phyloP scores from a whole-genome alignment of 2,888 invertebrate species.

The Dryomyza anilis region DNA sequence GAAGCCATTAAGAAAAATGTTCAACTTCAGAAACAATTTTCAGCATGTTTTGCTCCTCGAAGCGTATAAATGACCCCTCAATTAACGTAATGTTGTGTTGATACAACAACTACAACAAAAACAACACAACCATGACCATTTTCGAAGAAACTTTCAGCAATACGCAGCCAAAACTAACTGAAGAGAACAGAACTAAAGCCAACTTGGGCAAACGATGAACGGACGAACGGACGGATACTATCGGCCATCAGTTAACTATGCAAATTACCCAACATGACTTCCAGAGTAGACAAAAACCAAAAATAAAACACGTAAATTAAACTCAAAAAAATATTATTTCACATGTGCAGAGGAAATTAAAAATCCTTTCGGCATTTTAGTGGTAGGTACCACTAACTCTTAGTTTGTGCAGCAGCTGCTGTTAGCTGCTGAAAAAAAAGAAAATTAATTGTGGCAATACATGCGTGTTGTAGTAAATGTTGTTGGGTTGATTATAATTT shows the following conservation, averaged over 20 bases:
- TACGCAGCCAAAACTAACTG: no score
- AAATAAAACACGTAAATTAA: not conserved
- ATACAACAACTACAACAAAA: not conserved
- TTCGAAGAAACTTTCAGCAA: not conserved
- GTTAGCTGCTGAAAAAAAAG: not conserved
- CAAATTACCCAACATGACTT: not conserved
- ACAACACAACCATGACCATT: not conserved
- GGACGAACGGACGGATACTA: not conserved
- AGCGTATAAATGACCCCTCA: not conserved
- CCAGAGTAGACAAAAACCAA: not conserved
- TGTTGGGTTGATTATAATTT: not conserved
- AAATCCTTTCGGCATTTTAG: not conserved
- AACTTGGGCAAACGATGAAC: not conserved
- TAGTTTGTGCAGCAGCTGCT: not conserved
- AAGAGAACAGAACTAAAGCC: no score
- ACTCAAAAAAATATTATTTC: not conserved
- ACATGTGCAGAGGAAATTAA: slow-evolving; percentile 2
- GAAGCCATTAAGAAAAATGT: no score
- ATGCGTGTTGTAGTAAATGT: not conserved
- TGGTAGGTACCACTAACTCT: not conserved
- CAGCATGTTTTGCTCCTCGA: not conserved
- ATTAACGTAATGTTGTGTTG: not conserved
- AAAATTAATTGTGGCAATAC: not conserved
- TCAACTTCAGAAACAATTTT: no score
- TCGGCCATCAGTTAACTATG: not conserved